Evolutionary conservation across 2,797 vertebrate species (phyloP), one percentile per base, ranked within the genome.

Genomic region (Crypturellus tataupa): DNA sequence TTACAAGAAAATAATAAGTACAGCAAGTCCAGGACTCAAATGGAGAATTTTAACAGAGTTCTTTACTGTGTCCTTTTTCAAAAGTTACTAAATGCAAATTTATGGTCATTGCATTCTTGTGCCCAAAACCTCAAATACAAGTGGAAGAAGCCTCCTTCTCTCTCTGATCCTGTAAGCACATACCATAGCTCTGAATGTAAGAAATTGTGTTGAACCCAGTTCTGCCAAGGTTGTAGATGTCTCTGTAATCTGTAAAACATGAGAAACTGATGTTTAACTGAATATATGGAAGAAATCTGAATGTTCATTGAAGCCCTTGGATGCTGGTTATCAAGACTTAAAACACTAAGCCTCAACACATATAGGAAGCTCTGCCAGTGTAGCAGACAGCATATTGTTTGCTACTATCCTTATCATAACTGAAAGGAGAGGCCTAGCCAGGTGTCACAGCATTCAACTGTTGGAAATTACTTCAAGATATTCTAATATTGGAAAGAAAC

Each of bases 1-100:
- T 93, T 97, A 87, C 40, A 93, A 47, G 33, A 93, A 97, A 97
- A 97, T 93, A 96, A 93, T 67, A 94, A 55, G 59, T 53, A 55
- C 86, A 58, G 65, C 84, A 87, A 93, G 77, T 80, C 64, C 60
- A 89, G 70, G 20, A 31, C 24, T 86, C 56, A 81, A 92, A 87
- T 39, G 65, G 27, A 65, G 88, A 90, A 60, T 77, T 67, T 94
- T 91, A 60, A 89, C 37, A 58, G 37, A 58, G 6, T 72, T 60
- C 27, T 88, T 85, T 76, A 33, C 8, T 16, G 6, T 72, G 37
- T 53, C 75, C 9, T 83, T 89, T 85, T 31, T 31, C 6, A 67
- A 51, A 25, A 55, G 19, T 69, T 83, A 51, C 35, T 85, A 94
- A 86, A 83, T 18, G 35, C 5, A 65, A 42, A 33, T 46, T 68